A percentile compares a stretch with the other conserved stretches of the same genome.
Conservation (phyloP, 2,797 vertebrate species). For the Sebastiscus albofasciatus region DNA sequence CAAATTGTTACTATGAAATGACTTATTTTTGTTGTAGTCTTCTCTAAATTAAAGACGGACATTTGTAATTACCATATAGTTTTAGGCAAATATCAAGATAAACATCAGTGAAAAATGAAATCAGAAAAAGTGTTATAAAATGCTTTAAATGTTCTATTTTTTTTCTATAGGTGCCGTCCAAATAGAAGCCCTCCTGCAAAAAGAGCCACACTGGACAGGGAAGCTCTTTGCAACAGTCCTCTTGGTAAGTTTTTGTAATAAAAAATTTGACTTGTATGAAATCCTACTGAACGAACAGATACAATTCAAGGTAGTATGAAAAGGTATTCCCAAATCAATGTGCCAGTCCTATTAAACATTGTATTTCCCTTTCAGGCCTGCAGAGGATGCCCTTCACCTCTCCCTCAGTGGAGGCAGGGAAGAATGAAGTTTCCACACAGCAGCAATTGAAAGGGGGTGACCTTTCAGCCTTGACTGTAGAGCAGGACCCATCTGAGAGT, state of each 20-base stretch:
- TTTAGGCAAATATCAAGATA: background rate
- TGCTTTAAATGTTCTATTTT: background rate
- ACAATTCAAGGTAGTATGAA: background rate
- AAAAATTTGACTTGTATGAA: background rate
- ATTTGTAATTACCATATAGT: background rate
- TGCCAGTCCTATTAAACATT: background rate
- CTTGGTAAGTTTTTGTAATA: constrained; percentile 33
- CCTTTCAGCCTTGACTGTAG: constrained; percentile 65
- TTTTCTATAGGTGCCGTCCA: constrained; percentile 50
- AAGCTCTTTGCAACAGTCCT: constrained; percentile 21
- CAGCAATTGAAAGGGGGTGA: constrained; percentile 53
- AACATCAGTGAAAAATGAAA: background rate
- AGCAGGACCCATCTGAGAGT: constrained; percentile 67
- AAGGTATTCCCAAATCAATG: background rate
- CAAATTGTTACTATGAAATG: rapidly evolving
- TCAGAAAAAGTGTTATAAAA: background rate
- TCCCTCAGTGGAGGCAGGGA: constrained; percentile 32
- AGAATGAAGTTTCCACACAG: constrained; percentile 28
- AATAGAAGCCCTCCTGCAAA: constrained; percentile 53
- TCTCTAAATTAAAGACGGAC: background rate
- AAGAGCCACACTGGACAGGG: constrained; percentile 28
- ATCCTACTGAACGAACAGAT: background rate
- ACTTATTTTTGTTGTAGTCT: background rate
- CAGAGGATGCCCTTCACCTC: constrained; percentile 71
- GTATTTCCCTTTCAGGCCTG: constrained; percentile 69